Percentiles rank a stretch among this genome's conserved stretches.
Evolutionary conservation across 2,113 vertebrate genomes (phyloP).

Genomic region (Romanogobio albipinnatus): DNA sequence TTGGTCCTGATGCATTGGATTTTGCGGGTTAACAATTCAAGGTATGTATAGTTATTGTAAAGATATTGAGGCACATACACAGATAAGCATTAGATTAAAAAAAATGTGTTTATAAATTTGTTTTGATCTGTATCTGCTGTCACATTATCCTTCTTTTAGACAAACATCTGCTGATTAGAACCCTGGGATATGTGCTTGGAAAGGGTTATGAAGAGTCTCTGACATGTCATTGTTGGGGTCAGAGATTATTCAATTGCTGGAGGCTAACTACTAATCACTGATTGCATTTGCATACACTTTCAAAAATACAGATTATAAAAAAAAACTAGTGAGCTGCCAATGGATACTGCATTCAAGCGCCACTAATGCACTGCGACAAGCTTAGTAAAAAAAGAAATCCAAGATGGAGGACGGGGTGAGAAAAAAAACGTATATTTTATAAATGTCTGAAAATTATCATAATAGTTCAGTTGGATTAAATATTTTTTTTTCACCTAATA

Average conservation of each 20-base stretch:
- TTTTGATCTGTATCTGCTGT: background rate
- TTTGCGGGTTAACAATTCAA: background rate
- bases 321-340: background rate
- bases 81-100: background rate
- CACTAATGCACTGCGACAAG: background rate
- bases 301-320: conserved; percentile 41
- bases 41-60: background rate
- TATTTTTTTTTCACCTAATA: background rate
- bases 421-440: background rate
- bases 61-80: background rate
- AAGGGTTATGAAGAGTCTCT: conserved; percentile 12
- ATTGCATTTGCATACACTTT: conserved; percentile 67
- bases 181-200: background rate
- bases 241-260: conserved; percentile 66
- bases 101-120: background rate
- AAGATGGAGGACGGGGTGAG: background rate
- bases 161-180: conserved; percentile 26
- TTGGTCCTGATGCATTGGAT: background rate
- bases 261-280: conserved; percentile 63
- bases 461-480: background rate
- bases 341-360: background rate
- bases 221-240: conserved; percentile 62
- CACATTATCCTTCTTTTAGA: background rate
- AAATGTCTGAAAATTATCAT: background rate
- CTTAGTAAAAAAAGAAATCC: background rate